These are phyloP conservation scores for Danio tinwini DNA, from an alignment of 2,797 vertebrate genomes.

Conservation along the genomic window DNA sequence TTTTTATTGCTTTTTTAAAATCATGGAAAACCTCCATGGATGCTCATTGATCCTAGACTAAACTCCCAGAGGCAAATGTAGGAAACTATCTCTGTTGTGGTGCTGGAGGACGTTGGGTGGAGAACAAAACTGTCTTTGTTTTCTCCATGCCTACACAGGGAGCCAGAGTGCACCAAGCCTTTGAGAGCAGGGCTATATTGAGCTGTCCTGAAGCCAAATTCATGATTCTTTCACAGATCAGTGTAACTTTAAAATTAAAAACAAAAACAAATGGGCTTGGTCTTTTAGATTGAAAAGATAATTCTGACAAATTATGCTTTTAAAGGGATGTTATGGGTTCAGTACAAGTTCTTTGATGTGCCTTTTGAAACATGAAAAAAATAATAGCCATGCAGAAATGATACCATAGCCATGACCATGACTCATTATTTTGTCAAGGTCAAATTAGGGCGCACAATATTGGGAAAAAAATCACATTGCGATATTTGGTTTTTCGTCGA, in stretches of 20 bases:
- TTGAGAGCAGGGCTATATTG: slow-evolving; percentile 56
- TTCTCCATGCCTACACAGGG: slow-evolving; percentile 56
- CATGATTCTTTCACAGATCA: slow-evolving; percentile 54
- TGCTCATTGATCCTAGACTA: not conserved
- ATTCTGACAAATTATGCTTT: not conserved
- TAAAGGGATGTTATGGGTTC: not conserved
- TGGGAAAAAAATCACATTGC: too few species aligned
- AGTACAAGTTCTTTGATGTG: too few species aligned
- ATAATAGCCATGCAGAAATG: too few species aligned
- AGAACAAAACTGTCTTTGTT: slow-evolving; percentile 63
- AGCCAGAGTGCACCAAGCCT: slow-evolving; percentile 55
- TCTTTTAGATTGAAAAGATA: not conserved
- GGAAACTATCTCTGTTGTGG: slow-evolving; percentile 45
- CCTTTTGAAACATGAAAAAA: too few species aligned
- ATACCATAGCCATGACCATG: too few species aligned
- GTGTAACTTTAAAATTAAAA: slow-evolving; percentile 8
- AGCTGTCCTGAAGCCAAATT: slow-evolving; percentile 55
- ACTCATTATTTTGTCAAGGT: too few species aligned
- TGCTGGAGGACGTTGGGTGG: slow-evolving; percentile 43
- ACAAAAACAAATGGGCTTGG: not conserved
- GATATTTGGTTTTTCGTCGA: too few species aligned
- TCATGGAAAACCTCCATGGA: not conserved
- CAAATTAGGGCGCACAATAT: too few species aligned
- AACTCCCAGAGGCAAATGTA: slow-evolving; percentile 3
- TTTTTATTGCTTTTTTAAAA: not conserved